Evolutionary conservation across 1,140 invertebrate species (phyloP).

Genomic region (Drosophila pseudoananassae): DNA sequence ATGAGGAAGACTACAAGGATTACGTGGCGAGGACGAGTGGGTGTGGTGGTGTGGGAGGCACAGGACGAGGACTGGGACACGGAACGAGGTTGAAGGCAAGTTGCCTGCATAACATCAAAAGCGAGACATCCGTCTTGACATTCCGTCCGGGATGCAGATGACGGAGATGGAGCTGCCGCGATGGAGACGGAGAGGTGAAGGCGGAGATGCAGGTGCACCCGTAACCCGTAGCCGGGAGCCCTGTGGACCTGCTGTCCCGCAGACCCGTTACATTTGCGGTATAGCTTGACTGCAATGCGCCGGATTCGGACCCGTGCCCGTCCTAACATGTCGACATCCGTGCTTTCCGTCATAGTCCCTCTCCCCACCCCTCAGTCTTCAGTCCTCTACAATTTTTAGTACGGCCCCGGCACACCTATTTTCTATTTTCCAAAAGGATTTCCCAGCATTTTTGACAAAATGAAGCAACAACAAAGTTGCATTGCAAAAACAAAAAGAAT

Average conservation of each 20-base stretch:
- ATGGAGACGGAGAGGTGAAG: not conserved
- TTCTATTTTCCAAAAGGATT: slow-evolving; percentile 78
- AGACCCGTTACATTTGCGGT: slow-evolving; percentile 16
- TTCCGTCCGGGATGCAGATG: slow-evolving; percentile 49
- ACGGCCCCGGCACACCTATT: slow-evolving; percentile 68
- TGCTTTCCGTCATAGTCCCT: no score
- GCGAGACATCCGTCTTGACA: slow-evolving; percentile 66
- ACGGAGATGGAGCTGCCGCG: slow-evolving; percentile 20
- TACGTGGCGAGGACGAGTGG: not conserved
- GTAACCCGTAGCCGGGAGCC: not conserved
- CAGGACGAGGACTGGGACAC: not conserved
- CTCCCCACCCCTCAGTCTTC: no score
- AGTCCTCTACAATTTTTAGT: no score
- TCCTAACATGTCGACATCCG: slow-evolving; percentile 7
- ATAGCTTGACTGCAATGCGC: slow-evolving; percentile 61
- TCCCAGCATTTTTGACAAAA: slow-evolving; percentile 66
- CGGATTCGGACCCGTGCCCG: slow-evolving; percentile 15
- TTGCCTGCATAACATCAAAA: slow-evolving; percentile 69
- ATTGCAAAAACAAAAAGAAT: slow-evolving; percentile 42
- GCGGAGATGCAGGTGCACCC: slow-evolving; percentile 4
- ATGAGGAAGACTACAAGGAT: slow-evolving; percentile 12
- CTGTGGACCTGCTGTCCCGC: not conserved
- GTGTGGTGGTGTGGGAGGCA: not conserved
- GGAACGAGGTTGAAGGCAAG: slow-evolving; percentile 37
- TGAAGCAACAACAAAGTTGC: slow-evolving; percentile 54